Evolutionary conservation across 1,140 invertebrate species (phyloP).

Genomic region (Macrobrachium nipponense): DNA sequence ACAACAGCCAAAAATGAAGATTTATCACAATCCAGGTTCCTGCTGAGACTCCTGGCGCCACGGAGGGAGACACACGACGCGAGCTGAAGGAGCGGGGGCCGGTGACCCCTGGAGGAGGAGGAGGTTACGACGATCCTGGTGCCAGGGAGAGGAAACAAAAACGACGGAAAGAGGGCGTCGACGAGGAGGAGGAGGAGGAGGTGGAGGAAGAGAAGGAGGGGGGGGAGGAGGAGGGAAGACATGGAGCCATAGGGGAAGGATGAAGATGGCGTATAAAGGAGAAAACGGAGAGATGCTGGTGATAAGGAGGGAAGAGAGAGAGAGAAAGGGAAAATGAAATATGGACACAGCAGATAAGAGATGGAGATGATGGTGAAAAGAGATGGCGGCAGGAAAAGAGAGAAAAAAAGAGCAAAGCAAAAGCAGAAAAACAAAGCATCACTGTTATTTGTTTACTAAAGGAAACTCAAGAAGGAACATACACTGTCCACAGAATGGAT

Average conservation of each 20-base stretch:
- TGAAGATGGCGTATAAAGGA: neutral
- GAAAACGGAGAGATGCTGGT: neutral
- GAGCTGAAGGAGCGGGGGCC: neutral
- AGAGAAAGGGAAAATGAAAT: neutral
- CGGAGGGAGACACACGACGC: neutral
- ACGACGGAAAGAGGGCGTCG: neutral
- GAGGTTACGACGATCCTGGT: neutral
- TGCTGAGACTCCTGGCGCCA: neutral
- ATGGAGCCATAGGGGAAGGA: neutral
- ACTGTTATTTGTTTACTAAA: too few relatives aligned
- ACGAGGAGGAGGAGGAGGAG: neutral
- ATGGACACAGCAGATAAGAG: neutral
- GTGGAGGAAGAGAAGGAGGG: neutral
- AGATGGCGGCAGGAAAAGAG: neutral
- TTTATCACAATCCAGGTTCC: neutral
- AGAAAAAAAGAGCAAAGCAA: neutral
- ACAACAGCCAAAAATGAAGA: constrained; percentile 29
- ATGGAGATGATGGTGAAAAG: neutral
- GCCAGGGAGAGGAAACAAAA: neutral
- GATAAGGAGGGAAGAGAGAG: neutral
- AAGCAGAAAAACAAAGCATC: neutral
- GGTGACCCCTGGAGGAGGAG: neutral
- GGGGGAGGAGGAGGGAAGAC: neutral
- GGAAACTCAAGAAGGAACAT: too few relatives aligned
- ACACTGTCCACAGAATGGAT: too few relatives aligned